Evolutionary conservation across 2,797 vertebrate genomes (phyloP).

Genomic region (Glossophaga mutica): DNA sequence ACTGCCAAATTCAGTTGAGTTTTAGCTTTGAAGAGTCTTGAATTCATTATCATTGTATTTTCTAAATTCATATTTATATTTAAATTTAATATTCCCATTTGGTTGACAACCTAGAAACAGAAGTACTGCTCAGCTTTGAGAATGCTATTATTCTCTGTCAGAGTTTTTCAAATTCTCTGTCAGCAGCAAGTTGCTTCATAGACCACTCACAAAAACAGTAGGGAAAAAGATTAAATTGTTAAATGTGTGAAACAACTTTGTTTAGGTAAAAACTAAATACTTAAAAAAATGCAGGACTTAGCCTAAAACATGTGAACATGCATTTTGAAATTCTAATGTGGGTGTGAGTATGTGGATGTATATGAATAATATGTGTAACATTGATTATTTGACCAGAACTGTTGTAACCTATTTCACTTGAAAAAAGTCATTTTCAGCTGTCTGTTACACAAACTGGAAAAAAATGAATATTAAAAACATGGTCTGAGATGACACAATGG

Average conservation of each 20-base stretch:
- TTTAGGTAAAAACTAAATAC: neutral
- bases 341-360: neutral
- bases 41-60: slow-evolving; percentile 11
- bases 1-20: neutral
- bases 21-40: slow-evolving; percentile 20
- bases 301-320: neutral
- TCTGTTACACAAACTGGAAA: neutral
- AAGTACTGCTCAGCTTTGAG: neutral
- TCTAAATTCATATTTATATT: neutral
- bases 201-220: neutral
- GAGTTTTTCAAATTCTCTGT: neutral
- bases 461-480: neutral
- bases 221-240: neutral
- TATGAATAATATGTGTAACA: neutral
- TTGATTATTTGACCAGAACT: neutral
- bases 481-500: neutral
- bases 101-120: neutral
- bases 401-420: neutral
- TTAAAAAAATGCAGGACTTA: neutral
- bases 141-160: neutral
- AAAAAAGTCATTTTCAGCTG: neutral
- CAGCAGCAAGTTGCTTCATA: neutral
- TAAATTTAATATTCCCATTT: neutral
- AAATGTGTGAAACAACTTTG: neutral
- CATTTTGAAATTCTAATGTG: neutral